Evolutionary conservation across 2,797 vertebrate species (phyloP).

Genomic region (Pseudopleuronectes americanus): DNA sequence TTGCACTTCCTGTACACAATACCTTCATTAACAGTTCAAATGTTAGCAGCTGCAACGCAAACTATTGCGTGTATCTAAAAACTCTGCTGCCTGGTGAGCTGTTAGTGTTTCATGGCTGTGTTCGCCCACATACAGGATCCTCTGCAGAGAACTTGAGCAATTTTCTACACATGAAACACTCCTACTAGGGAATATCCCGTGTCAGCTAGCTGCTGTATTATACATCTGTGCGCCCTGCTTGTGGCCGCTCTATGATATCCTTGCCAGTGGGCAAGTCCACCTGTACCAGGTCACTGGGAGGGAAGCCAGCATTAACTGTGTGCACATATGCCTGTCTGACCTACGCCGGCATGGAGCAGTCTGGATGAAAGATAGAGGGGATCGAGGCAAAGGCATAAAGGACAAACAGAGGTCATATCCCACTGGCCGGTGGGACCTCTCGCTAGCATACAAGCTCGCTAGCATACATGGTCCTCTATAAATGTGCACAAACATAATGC

Average conservation of each 20-base stretch:
- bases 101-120: neutral
- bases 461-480: neutral
- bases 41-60: no score
- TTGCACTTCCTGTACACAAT: no score
- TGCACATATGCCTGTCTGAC: conserved; percentile 54
- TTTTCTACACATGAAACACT: conserved; percentile 20
- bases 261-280: conserved; percentile 37
- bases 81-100: neutral
- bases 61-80: neutral
- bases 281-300: conserved; percentile 55
- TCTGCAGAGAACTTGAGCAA: conserved; percentile 1
- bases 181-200: conserved; percentile 22
- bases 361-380: conserved; percentile 1
- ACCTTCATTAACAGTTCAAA: no score
- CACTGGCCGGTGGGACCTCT: conserved; percentile 11
- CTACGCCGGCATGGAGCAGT: conserved; percentile 15
- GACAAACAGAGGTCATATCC: conserved; percentile 34
- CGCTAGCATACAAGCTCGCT: neutral
- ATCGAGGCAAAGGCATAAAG: conserved; percentile 8
- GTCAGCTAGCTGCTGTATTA: conserved; percentile 3
- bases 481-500: neutral
- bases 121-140: conserved; percentile 11
- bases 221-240: conserved; percentile 1
- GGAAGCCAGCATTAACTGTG: conserved; percentile 54
- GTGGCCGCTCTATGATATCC: conserved; percentile 17